Conservation (phyloP, 2,888 invertebrate genomes). For the Drosophila paranaensis region DNA sequence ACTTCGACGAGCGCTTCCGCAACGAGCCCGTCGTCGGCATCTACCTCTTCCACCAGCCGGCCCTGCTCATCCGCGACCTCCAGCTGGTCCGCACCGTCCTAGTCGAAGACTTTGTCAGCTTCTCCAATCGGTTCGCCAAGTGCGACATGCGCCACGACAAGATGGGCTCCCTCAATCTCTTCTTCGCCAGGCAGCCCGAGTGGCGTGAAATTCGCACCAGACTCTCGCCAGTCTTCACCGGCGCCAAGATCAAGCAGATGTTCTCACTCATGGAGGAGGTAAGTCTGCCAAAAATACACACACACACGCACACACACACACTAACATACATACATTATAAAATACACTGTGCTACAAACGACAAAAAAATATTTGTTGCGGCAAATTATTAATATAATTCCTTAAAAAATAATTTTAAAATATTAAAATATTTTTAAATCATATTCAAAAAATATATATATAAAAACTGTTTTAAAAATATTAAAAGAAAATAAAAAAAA, state of each 20-base stretch:
- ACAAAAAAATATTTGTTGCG: too few species aligned
- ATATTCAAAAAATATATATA: too few species aligned
- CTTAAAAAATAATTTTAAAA: too few species aligned
- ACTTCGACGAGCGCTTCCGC: slow-evolving; percentile 75
- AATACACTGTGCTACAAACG: slow-evolving; percentile 10
- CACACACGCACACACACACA: too few species aligned
- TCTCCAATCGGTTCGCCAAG: slow-evolving; percentile 81
- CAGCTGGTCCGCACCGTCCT: slow-evolving; percentile 85
- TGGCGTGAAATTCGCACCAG: slow-evolving; percentile 85
- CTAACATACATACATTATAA: not conserved
- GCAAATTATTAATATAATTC: too few species aligned
- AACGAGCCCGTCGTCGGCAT: slow-evolving; percentile 83
- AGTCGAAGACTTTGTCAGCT: slow-evolving; percentile 85
- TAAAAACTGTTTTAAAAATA: too few species aligned
- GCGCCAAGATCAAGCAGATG: slow-evolving; percentile 84
- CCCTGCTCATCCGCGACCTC: slow-evolving; percentile 84
- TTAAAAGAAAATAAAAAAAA: too few species aligned
- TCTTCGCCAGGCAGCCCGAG: slow-evolving; percentile 85
- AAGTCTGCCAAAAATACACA: slow-evolving; percentile 28
- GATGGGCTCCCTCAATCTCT: slow-evolving; percentile 85
- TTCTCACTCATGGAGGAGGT: slow-evolving; percentile 83
- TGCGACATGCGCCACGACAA: slow-evolving; percentile 82
- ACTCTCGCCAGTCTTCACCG: slow-evolving; percentile 85
- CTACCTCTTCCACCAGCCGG: slow-evolving; percentile 85
- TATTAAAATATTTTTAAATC: too few species aligned